phyloP scores from a whole-genome alignment of 2,888 invertebrate species.

The Panzeria rudis region DNA sequence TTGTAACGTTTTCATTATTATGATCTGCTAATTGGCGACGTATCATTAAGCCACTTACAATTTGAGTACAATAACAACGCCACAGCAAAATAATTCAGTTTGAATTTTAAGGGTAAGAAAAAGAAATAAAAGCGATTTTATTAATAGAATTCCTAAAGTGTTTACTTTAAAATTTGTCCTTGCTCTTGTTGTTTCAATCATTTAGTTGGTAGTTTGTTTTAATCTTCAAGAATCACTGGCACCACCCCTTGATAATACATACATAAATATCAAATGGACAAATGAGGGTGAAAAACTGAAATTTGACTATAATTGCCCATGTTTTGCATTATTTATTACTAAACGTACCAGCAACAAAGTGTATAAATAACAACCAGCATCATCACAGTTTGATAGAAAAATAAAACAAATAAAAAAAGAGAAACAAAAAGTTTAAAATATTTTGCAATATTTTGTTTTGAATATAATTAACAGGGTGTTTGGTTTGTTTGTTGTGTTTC shows the following conservation, averaged over 20 bases:
- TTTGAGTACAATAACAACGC: slow-evolving; percentile 74
- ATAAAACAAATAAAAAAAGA: slow-evolving; percentile 24
- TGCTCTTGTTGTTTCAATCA: slow-evolving; percentile 22
- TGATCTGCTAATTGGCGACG: slow-evolving; percentile 81
- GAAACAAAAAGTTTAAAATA: slow-evolving; percentile 34
- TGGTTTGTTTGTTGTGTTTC: slow-evolving; percentile 29
- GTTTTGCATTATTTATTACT: background rate
- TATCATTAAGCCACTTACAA: slow-evolving; percentile 82
- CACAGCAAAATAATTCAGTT: slow-evolving; percentile 76
- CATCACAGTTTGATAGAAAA: slow-evolving; percentile 18
- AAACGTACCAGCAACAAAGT: slow-evolving; percentile 56
- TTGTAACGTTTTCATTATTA: slow-evolving; percentile 56
- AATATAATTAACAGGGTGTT: slow-evolving; percentile 53
- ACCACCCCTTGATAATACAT: slow-evolving; percentile 32
- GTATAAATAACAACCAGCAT: slow-evolving; percentile 62
- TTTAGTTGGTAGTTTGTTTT: slow-evolving; percentile 25
- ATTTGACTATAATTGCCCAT: slow-evolving; percentile 77
- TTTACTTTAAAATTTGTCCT: slow-evolving; percentile 57
- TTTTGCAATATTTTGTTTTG: slow-evolving; percentile 35
- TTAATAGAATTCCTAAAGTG: slow-evolving; percentile 61
- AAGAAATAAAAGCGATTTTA: slow-evolving; percentile 32
- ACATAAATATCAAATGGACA: background rate
- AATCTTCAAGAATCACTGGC: slow-evolving; percentile 7
- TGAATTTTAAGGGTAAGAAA: slow-evolving; percentile 42
- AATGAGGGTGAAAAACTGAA: slow-evolving; percentile 64